phyloP scores from a whole-genome alignment of 2,113 vertebrate genomes.

The Numida meleagris region DNA sequence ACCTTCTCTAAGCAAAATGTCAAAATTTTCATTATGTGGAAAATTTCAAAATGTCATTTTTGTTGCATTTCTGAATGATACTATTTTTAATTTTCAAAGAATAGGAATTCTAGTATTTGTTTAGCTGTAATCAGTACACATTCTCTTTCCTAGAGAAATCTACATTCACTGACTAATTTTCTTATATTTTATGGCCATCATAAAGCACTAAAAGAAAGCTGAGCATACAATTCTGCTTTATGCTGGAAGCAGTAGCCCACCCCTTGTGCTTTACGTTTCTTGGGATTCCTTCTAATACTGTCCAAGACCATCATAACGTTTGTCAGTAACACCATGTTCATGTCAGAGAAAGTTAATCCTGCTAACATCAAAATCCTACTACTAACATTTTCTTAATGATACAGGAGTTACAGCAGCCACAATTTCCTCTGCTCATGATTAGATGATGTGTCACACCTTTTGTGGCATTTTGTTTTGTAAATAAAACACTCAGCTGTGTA shows the following conservation, averaged over 20 bases:
- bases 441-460: neutral
- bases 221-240: neutral
- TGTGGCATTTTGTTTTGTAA: rapidly evolving
- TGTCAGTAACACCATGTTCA: neutral
- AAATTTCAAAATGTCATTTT: constrained; percentile 70
- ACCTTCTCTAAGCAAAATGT: constrained; percentile 69
- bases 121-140: neutral
- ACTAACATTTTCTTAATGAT: neutral
- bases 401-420: neutral
- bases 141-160: neutral
- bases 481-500: neutral
- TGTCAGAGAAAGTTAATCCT: neutral
- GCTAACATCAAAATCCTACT: neutral
- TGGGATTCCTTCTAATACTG: neutral
- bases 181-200: neutral
- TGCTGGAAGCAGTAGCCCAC: neutral
- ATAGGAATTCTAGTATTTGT: neutral
- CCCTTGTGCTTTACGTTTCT: neutral
- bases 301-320: neutral
- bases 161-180: neutral
- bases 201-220: neutral
- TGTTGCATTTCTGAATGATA: constrained; percentile 39
- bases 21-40: constrained; percentile 63
- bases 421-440: neutral
- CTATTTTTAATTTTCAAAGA: constrained; percentile 54